Base-by-base conservation (phyloP, 1,140 invertebrate species). In the Medauroidea extradentata region DNA sequence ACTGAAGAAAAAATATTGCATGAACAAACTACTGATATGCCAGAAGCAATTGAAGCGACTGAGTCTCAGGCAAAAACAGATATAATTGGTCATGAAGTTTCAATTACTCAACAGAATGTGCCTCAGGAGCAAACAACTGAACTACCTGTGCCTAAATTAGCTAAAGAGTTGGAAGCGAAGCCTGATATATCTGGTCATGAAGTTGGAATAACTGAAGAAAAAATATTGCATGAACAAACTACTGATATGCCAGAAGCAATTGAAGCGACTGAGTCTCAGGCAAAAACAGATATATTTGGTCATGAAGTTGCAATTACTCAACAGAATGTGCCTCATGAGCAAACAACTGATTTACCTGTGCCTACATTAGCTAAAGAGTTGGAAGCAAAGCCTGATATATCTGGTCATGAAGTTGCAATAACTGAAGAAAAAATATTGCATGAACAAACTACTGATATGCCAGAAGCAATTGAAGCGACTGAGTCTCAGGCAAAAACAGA, bases 171-270 rank as follows among this genome's bases (percentile, higher is more conserved):
- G 9, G 25, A 51, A 25, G 56, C 48, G 2, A 3, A 18, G 2
- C 34, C 29, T 23, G 25, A 48, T n/a, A 51, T 57, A 23, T 14
- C 21, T 51, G 29, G 18, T 24, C n/a, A 27, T 34, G 56, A 49
- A 50, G 56, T 57, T 1, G 44, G 13, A 50, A 8, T 57, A 4
- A 53, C 56, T 14, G 46, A 57, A 34, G 18, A 25, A 16, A 5
- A 53, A 34, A 14, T 27, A n/a, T 3, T 8, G 9, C 42, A 27
- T 21, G 46, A 50, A 13, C 3, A 1, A 5, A 23, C n/a, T 44
- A 41, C 9, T 5, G 24, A 19, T 46, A 5, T 19, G 13, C 44
- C 18, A 46, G 44, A 46, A 7, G n/a, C n/a, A 7, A 13, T 13
- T 21, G 5, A 4, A 21, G 24, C 44, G 4, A 25, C 3, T 4